Percentiles rank a stretch among this genome's conserved stretches.
These are phyloP conservation scores for Scomber japonicus DNA, from an alignment of 2,113 vertebrate species.

Conservation along the genomic window DNA sequence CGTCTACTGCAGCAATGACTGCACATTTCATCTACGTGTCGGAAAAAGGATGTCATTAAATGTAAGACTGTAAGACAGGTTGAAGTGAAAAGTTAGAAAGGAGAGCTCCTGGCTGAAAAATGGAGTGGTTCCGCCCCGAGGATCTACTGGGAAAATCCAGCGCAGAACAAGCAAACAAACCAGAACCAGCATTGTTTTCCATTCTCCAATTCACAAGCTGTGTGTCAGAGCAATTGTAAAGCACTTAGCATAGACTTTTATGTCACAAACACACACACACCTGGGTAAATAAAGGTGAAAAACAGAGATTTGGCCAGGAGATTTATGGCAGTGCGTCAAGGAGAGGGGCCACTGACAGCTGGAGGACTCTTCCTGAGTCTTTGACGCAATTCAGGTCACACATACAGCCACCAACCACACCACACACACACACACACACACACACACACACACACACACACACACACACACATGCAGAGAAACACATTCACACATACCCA, in stretches of 20 bases:
- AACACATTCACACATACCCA: constrained; percentile 3
- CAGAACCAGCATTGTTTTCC: no score
- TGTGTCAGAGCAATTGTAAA: background rate
- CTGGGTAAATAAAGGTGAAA: constrained; percentile 40
- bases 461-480: background rate
- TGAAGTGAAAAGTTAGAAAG: background rate
- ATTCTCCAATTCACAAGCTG: background rate
- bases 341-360: constrained; percentile 55
- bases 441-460: background rate
- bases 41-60: no score
- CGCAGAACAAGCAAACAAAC: background rate
- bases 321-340: constrained; percentile 46
- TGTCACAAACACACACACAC: constrained; percentile 8
- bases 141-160: background rate
- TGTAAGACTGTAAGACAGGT: background rate
- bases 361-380: constrained; percentile 39
- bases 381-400: constrained; percentile 30
- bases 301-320: background rate
- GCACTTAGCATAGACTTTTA: background rate
- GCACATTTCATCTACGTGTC: background rate
- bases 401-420: background rate
- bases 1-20: background rate
- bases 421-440: background rate
- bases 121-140: background rate
- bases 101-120: background rate